Conservation (phyloP, 23 tunicate species). For the Oikopleura albicans region DNA sequence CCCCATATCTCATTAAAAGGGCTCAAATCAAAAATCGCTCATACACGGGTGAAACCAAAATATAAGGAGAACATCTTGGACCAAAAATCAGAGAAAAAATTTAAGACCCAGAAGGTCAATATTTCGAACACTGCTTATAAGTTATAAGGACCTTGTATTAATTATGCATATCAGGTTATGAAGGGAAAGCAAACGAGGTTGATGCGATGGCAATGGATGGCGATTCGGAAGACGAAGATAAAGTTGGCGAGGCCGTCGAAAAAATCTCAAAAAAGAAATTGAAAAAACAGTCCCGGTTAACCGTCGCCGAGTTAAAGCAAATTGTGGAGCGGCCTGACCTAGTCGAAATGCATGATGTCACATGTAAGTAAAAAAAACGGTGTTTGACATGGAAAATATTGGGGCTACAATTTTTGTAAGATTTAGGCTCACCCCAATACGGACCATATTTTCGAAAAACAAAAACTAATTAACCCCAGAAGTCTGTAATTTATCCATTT, state of each 20-base stretch:
- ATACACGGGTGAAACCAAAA: too few species aligned
- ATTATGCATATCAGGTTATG: neutral
- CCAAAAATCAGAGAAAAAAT: too few species aligned
- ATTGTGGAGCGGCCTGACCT: conserved; percentile 77
- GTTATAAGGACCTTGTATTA: too few species aligned
- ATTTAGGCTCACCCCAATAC: too few species aligned
- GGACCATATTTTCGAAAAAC: too few species aligned
- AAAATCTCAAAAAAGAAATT: conserved; percentile 78
- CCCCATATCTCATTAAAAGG: too few species aligned
- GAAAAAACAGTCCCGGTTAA: conserved; percentile 49
- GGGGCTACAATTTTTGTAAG: neutral
- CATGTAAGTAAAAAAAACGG: conserved; percentile 26
- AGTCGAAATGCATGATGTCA: conserved; percentile 98
- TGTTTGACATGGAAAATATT: neutral
- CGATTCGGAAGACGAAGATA: conserved; percentile 20
- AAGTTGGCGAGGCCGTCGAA: conserved; percentile 25
- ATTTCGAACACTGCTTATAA: too few species aligned
- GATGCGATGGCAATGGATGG: neutral
- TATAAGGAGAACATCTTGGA: too few species aligned
- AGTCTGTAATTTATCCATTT: too few species aligned
- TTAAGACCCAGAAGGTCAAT: too few species aligned
- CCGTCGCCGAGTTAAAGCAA: conserved; percentile 90
- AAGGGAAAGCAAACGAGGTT: neutral
- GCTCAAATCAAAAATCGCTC: too few species aligned
- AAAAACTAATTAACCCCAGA: too few species aligned